These are phyloP conservation scores for Sabellastarte sp. DNA, from an alignment of 2,888 invertebrate genomes.

Conservation along the genomic window DNA sequence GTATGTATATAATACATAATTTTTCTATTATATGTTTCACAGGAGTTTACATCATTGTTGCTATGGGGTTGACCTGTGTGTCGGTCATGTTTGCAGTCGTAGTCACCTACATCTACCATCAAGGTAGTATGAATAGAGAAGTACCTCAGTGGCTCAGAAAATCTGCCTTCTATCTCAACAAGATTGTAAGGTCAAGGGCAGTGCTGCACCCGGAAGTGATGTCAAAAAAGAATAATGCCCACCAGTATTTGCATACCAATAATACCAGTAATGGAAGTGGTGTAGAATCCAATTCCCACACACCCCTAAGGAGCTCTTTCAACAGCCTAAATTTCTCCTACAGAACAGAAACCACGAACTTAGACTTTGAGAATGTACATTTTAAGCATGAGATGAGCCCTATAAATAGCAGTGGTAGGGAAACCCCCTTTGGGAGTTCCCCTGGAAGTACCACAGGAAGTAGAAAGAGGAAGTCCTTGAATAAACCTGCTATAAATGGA, in stretches of 20 bases:
- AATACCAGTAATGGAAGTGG: background rate
- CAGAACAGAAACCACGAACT: too few species aligned
- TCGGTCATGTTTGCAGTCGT: conserved; percentile 64
- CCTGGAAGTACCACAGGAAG: background rate
- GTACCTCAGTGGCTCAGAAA: conserved; percentile 14
- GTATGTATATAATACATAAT: too few species aligned
- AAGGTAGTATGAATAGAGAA: conserved; percentile 55
- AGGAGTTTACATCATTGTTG: conserved; percentile 65
- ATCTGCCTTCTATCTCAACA: conserved; percentile 5
- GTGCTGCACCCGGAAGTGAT: background rate
- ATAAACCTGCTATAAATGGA: background rate
- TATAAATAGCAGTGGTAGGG: too few species aligned
- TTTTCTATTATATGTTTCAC: too few species aligned
- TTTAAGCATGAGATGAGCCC: too few species aligned
- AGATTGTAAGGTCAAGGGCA: background rate
- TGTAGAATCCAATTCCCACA: background rate
- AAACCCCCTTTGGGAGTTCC: too few species aligned
- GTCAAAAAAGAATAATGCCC: background rate
- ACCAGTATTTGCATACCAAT: background rate
- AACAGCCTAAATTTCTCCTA: background rate
- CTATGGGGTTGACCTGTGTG: conserved; percentile 65
- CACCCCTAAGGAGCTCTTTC: background rate
- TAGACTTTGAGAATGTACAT: background rate
- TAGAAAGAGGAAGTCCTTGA: too few species aligned
- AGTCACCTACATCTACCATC: conserved; percentile 65